Percentiles rank a stretch among this genome's conserved stretches.
Conservation (phyloP, 2,113 vertebrate genomes). For the Murina feae region DNA sequence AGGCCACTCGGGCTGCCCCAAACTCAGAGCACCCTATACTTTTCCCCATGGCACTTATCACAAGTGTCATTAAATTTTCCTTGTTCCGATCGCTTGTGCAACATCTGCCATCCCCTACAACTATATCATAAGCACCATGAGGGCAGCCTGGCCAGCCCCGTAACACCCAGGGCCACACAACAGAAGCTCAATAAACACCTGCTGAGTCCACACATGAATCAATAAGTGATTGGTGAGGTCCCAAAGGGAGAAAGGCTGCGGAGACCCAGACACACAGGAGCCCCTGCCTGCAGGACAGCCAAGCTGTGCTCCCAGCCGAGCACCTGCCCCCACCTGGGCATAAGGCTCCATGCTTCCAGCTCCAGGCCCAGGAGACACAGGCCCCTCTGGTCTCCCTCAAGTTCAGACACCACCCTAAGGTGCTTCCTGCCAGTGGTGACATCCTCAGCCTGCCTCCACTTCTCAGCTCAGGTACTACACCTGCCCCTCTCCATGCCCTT, state of each 20-base stretch:
- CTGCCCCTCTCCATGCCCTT: neutral
- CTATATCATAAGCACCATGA: neutral
- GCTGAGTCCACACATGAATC: neutral
- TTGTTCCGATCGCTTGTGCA: neutral
- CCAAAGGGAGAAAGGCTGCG: neutral
- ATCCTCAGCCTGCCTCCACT: neutral
- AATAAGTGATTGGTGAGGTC: neutral
- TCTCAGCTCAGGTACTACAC: neutral
- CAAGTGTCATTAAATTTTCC: neutral
- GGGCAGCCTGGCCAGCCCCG: neutral
- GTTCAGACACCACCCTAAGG: neutral
- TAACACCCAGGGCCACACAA: rapidly evolving
- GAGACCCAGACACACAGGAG: neutral
- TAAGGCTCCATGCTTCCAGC: neutral
- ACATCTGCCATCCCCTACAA: neutral
- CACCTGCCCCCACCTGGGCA: neutral
- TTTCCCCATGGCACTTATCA: neutral
- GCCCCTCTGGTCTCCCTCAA: neutral
- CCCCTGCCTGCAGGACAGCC: neutral
- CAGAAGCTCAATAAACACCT: neutral
- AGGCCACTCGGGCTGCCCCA: neutral
- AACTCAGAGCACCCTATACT: neutral
- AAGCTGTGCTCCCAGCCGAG: neutral
- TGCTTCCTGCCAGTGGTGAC: neutral
- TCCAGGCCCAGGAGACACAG: neutral